Percentiles rank a stretch among this genome's conserved stretches.
Conservation (phyloP, 2,888 invertebrate genomes). For the Lasioglossum vierecki region DNA sequence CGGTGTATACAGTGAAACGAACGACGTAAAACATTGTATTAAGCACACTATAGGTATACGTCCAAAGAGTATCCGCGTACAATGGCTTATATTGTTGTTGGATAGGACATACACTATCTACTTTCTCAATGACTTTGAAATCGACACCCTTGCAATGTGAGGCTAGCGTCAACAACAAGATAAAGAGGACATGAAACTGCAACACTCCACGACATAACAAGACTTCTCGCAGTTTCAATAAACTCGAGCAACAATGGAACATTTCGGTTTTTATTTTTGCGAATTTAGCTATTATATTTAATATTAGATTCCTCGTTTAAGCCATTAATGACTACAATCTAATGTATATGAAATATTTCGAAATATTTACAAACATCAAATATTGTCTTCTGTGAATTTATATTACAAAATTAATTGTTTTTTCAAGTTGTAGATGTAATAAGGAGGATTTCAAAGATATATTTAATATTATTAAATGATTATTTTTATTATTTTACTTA, state of each 20-base stretch:
- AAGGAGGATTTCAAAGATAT: not conserved
- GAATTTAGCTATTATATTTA: not conserved
- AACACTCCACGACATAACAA: not conserved
- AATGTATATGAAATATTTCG: not conserved
- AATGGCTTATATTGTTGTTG: slow-evolving; percentile 5
- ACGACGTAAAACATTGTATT: not conserved
- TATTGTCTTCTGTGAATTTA: not conserved
- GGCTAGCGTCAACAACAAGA: not conserved
- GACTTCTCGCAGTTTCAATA: not conserved
- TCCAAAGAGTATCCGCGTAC: not conserved
- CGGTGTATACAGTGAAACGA: not conserved
- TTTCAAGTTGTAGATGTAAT: not conserved
- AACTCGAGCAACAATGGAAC: not conserved
- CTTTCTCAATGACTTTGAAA: slow-evolving; percentile 9
- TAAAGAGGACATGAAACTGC: slow-evolving; percentile 11
- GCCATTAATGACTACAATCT: not conserved
- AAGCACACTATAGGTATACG: not conserved
- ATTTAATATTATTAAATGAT: not conserved
- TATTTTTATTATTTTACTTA: not conserved
- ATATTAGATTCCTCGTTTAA: not conserved
- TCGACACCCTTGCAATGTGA: slow-evolving; percentile 6
- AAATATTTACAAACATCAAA: not conserved
- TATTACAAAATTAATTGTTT: not conserved
- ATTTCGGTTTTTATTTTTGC: not conserved
- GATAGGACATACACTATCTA: not conserved